Evolutionary conservation across 2,797 vertebrate species (phyloP), one percentile per base, ranked within the genome.

Genomic region (Aplochiton taeniatus): DNA sequence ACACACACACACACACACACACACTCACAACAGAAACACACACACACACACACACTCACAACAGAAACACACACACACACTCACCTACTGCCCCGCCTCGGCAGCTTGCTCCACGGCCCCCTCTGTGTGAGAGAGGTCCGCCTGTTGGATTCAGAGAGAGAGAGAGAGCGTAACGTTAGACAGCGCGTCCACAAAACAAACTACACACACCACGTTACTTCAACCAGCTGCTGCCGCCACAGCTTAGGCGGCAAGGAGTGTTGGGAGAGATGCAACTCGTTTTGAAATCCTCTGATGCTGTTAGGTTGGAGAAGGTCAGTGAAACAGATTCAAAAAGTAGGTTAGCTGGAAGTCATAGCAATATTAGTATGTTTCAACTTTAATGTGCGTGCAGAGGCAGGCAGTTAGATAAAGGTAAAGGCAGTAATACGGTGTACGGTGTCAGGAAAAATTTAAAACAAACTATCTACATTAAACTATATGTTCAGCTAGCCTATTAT

Each of bases 91-190:
- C 31, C 54, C 54, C 1, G 19, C 54, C 20, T 41, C 54, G 46
- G 20, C 55, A 14, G 55, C 55, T 17, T 61, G 43, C 31, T 31
- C 31, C 13, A 20, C 60, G 9, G 48, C 31, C 17, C 20, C 47
- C 60, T 56, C 20, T 14, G 54, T 56, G 12, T 61, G 60, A 14
- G 60, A 61, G 60, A 61, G 41, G 48, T 61, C 60, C 50, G 47
- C 48, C 60, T 61, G 60, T 17, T 47, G n/a, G 14, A 48, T 13
- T 9, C 9, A 48, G 48, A 61, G 18, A 61, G 20, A 51, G 19
- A 61, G 14, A 31, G 43, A 5, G 43, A 11, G 11, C n/a, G n/a
- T n/a, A n/a, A n/a, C n/a, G n/a, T n/a, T n/a, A n/a, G n/a, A n/a
- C n/a, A n/a, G n/a, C n/a, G n/a, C n/a, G n/a, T n/a, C n/a, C n/a